A percentile compares a stretch with the other conserved stretches of the same genome.
Conservation (phyloP, 2,113 vertebrate genomes). For the Psophia crepitans region DNA sequence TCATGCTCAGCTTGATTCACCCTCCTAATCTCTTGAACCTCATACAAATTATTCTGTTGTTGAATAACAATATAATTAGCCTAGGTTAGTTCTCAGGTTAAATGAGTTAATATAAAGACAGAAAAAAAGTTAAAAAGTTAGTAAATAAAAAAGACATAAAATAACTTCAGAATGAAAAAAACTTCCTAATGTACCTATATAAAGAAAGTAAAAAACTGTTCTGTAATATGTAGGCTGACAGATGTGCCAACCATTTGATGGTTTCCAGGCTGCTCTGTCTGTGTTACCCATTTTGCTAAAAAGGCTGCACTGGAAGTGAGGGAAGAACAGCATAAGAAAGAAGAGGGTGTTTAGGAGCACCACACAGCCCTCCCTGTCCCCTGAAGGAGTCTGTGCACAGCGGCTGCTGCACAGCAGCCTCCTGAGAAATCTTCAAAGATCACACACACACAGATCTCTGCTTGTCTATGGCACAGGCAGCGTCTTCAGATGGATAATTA, state of each 20-base stretch:
- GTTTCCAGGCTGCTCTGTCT: not conserved
- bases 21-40: not conserved
- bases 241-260: not conserved
- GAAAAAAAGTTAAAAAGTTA: not conserved
- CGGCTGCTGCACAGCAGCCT: not conserved
- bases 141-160: not conserved
- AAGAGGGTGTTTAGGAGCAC: not conserved
- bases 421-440: not conserved
- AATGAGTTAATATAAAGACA: not conserved
- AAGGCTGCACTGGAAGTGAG: not conserved
- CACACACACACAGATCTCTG: not conserved
- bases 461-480: not conserved
- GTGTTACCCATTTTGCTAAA: not conserved
- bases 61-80: not conserved
- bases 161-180: not conserved
- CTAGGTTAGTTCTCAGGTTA: not conserved
- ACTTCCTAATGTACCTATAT: not conserved
- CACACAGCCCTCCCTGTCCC: not conserved
- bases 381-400: not conserved
- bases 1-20: not conserved
- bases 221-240: not conserved
- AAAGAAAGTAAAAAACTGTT: not conserved
- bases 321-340: not conserved
- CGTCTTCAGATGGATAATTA: conserved; percentile 43
- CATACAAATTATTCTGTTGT: not conserved